Evolutionary conservation across 2,888 invertebrate genomes (phyloP), one percentile per base, ranked within the genome.

Genomic region (Helleia helle): DNA sequence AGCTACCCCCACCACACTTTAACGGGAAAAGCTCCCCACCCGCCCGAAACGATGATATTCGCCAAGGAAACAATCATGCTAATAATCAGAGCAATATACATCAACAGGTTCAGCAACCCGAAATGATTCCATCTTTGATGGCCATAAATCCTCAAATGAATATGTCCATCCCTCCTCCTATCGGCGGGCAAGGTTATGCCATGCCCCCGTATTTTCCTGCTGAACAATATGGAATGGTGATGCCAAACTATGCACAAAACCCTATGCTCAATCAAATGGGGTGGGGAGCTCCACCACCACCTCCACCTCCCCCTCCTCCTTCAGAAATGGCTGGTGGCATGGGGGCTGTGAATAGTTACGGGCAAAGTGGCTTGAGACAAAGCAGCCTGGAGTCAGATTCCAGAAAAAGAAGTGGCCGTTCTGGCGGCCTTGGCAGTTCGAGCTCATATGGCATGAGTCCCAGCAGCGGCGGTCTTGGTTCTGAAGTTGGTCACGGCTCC

Each of bases 321-420:
- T 56, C 71, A 15, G 54, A 68, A 25, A 70, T 69, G 34, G 45
- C 58, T 43, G 62, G 62, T 51, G 62, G 59, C 50, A 25, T 25
- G 25, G 67, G 60, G 52, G 55, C 52, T 15, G 46, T 46, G 30
- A 55, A 47, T 43, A 54, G 50, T 65, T 67, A 69, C 54, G 73
- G 71, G 59, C 60, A 60, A 45, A 71, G 67, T 60, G 72, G 75
- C 65, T 70, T 66, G 62, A 76, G 71, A 55, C 71, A 69, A 57
- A 67, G 69, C 62, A 69, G 71, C 65, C 66, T 65, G 62, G 77
- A 77, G 70, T 77, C 79, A 70, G 80, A 80, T 79, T 79, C 75
- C 80, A 80, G 81, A 69, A 79, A 71, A 58, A 74, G 71, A 52
- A 74, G 67, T 52, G 55, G 60, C 59, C 72, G 73, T 36, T 48